A percentile compares a stretch with the other conserved stretches of the same genome.
These are phyloP conservation scores for Cydia amplana DNA, from an alignment of 1,140 invertebrate species.

Conservation along the genomic window DNA sequence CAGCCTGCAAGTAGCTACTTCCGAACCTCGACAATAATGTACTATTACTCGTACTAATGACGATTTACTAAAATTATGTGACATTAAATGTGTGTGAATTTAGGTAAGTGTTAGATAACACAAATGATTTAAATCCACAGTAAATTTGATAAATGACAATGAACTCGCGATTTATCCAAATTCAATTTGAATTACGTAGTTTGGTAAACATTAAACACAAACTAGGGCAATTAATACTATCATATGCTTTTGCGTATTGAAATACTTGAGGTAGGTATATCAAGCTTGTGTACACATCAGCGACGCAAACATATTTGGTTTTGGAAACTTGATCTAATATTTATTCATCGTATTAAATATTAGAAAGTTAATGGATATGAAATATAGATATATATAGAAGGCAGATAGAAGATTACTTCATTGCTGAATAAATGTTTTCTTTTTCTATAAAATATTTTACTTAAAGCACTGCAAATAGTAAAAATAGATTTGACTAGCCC, in stretches of 20 bases:
- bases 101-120: not conserved
- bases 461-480: too few species aligned
- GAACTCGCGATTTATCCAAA: not conserved
- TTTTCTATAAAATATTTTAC: too few species aligned
- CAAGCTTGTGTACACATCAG: not conserved
- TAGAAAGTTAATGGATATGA: not conserved
- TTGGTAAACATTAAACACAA: not conserved
- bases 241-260: not conserved
- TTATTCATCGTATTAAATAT: not conserved
- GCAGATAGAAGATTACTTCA: too few species aligned
- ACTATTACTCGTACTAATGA: not conserved
- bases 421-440: too few species aligned
- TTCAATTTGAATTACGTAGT: not conserved
- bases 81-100: not conserved
- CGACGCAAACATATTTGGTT: not conserved
- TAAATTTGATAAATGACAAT: not conserved
- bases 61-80: not conserved
- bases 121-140: not conserved
- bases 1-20: too few species aligned
- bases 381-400: not conserved
- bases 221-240: not conserved
- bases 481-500: too few species aligned
- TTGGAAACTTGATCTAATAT: not conserved
- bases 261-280: not conserved
- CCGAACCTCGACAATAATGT: too few species aligned